phyloP scores from a whole-genome alignment of 1,140 invertebrate species.

The Megalonaias nervosa region DNA sequence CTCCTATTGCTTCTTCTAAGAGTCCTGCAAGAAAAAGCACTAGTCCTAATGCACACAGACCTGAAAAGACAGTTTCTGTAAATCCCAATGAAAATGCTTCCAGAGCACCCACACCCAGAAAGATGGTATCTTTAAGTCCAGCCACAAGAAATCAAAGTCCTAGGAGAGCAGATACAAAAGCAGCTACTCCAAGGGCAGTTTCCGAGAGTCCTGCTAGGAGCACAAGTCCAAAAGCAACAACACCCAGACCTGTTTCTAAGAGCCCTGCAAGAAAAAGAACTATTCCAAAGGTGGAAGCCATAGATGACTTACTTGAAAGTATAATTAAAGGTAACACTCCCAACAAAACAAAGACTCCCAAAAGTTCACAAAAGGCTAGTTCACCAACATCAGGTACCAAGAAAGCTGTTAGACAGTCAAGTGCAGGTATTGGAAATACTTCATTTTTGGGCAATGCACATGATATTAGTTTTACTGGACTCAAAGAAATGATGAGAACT shows the following conservation, averaged over 20 bases:
- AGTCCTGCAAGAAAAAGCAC: background rate
- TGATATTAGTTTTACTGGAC: constrained; percentile 17
- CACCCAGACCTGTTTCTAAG: background rate
- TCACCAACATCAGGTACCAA: background rate
- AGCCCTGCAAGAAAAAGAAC: background rate
- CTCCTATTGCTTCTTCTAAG: background rate
- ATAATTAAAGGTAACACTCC: background rate
- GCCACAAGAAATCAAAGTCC: too few species aligned
- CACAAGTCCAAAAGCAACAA: background rate
- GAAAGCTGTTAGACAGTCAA: too few species aligned
- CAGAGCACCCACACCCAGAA: too few species aligned
- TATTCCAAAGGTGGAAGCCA: too few species aligned
- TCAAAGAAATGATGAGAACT: constrained; percentile 32
- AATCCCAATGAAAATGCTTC: too few species aligned
- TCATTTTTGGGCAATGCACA: too few species aligned
- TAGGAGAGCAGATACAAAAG: too few species aligned
- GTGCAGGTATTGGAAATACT: too few species aligned
- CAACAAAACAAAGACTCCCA: background rate
- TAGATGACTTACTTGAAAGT: too few species aligned
- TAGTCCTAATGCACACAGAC: background rate
- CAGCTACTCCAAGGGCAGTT: too few species aligned
- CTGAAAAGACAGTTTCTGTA: background rate
- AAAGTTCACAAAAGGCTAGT: too few species aligned
- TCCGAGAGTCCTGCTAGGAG: background rate
- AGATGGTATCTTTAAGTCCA: too few species aligned